Conservation (phyloP, 2,797 vertebrate species). For the Gephyroberyx darwinii region DNA sequence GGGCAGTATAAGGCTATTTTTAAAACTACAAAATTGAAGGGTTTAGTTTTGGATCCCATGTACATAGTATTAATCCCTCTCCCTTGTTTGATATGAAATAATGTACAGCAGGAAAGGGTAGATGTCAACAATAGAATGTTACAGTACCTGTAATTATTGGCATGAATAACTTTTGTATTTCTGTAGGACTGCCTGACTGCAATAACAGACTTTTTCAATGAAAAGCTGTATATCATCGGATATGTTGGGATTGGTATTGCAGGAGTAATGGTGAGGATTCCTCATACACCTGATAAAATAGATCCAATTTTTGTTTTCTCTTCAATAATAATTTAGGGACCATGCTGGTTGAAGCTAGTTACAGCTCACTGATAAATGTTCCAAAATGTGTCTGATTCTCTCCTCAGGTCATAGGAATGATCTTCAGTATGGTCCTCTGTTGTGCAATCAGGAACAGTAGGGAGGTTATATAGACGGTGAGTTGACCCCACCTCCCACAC, state of each 20-base stretch:
- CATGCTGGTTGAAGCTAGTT: no score
- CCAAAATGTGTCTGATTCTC: conserved; percentile 26
- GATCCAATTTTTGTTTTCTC: background rate
- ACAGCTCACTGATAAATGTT: background rate
- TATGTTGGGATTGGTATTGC: conserved; percentile 92
- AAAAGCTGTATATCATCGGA: conserved; percentile 89
- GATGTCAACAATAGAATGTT: background rate
- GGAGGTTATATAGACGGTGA: conserved; percentile 88
- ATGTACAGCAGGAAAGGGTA: background rate
- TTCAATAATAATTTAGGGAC: background rate
- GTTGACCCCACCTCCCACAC: conserved; percentile 41
- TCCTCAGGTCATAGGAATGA: conserved; percentile 93
- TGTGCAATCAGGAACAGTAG: conserved; percentile 93
- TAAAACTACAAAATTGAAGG: background rate
- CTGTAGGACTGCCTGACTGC: conserved; percentile 87
- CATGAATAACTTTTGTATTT: conserved; percentile 1
- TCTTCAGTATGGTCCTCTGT: conserved; percentile 99
- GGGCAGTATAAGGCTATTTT: conserved; percentile 34
- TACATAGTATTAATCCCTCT: no score
- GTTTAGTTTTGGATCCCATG: no score
- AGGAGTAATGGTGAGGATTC: conserved; percentile 89
- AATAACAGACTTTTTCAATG: conserved; percentile 86
- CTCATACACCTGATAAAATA: background rate
- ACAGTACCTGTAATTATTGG: no score
- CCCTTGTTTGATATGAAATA: background rate